Evolutionary conservation across 2,113 vertebrate species (phyloP).

Genomic region (Mustelus asterias): DNA sequence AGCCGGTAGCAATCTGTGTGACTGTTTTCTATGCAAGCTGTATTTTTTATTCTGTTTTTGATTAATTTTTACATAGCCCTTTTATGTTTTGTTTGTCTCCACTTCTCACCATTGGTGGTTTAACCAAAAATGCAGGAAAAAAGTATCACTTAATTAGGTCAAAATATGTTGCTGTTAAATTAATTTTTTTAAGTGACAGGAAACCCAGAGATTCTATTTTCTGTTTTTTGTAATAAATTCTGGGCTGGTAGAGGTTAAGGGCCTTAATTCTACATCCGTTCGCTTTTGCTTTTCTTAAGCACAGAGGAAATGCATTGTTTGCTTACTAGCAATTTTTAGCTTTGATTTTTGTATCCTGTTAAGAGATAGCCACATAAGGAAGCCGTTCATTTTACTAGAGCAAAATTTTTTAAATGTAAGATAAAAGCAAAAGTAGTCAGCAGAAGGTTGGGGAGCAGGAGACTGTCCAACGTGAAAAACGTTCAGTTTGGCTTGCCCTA

Average conservation of each 20-base stretch:
- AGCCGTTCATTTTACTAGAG: background rate
- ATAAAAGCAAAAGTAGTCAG: background rate
- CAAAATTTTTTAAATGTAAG: background rate
- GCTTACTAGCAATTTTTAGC: conserved; percentile 8
- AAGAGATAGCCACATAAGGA: conserved; percentile 30
- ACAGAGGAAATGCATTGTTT: conserved; percentile 11
- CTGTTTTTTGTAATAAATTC: conserved; percentile 15
- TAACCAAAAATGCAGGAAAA: conserved; percentile 23
- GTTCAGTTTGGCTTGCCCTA: background rate
- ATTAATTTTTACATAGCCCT: conserved; percentile 49
- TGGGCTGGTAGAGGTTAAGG: conserved; percentile 5
- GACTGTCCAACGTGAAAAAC: background rate
- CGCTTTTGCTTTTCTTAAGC: conserved; percentile 24
- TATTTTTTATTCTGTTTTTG: conserved; percentile 53
- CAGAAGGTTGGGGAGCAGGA: background rate
- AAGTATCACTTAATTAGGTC: conserved; percentile 9
- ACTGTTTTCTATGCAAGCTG: conserved; percentile 68
- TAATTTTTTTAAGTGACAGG: conserved; percentile 15
- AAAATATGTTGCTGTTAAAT: conserved; percentile 17
- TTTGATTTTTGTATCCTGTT: conserved; percentile 27
- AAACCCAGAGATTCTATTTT: conserved; percentile 20
- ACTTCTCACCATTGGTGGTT: background rate
- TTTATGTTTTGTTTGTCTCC: conserved; percentile 10
- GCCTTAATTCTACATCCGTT: conserved; percentile 12
- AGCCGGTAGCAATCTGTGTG: conserved; percentile 67